Base-by-base conservation (phyloP, 2,113 vertebrate genomes). In the Dipodomys spectabilis region DNA sequence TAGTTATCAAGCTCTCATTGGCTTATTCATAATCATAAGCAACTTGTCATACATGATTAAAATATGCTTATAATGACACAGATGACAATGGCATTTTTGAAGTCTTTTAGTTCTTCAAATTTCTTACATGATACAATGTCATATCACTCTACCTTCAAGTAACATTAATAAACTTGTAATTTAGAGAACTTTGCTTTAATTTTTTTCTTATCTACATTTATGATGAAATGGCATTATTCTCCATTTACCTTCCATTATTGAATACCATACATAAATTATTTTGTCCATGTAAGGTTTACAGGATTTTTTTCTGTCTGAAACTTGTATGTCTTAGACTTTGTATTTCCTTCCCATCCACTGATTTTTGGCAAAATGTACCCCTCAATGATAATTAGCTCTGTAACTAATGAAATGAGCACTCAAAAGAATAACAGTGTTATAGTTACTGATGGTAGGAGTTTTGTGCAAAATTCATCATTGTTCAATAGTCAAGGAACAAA, bases 401-500 rank as follows among this genome's bases (percentile, higher is more conserved):
- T 64, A 93, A 90, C 11, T 85, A 13, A 4, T 67, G 5, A 57
- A 96, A 92, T 19, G 7, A 90, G 49, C 22, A 49, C 13, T 74
- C 6, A 20, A 86, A 72, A 25, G 13, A 90, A 90, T 45, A 82
- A 49, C 1, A 82, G 16, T 72, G 32, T 20, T 88, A 86, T 75
- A 82, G 65, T 85, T 35, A 90, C 25, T 60, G 49, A 94, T 95
- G 49, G 44, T 64, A 75, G 15, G 28, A 71, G 10, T 28, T 79
- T 82, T 91, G n/a, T 82, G 68, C 39, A 85, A 88, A 92, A 75
- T 60, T 88, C 82, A 94, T 60, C 39, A 82, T 72, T 81, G 67
- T 88, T 39, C 23, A 91, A 82, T 72, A 92, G 71, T 60, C 65
- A 88, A 68, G 90, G 49, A 96, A 23, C 78, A 95, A 82, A 90